Evolutionary conservation across 2,888 invertebrate genomes (phyloP).

Genomic region (Orchesella flavescens): DNA sequence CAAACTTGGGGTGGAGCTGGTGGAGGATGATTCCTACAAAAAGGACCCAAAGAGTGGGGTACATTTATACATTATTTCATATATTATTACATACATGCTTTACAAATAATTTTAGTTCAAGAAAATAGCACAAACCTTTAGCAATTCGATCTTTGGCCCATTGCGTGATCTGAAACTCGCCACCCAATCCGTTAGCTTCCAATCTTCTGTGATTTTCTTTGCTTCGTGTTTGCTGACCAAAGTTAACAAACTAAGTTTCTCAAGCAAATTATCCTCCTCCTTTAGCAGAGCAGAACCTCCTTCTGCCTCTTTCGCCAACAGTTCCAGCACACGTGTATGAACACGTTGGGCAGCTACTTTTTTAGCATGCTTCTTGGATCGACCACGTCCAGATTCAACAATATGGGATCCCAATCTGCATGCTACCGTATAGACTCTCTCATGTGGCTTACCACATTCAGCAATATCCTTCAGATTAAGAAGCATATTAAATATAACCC

Average conservation of each 20-base stretch:
- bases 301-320: conserved; percentile 50
- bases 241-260: conserved; percentile 43
- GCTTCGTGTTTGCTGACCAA: conserved; percentile 53
- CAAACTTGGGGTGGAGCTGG: not conserved
- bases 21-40: not conserved
- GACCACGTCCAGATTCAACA: conserved; percentile 67
- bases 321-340: conserved; percentile 62
- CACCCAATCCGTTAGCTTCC: conserved; percentile 52
- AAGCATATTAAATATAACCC: conserved; percentile 11
- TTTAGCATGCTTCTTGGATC: conserved; percentile 70
- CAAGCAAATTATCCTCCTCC: conserved; percentile 60
- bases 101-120: not conserved
- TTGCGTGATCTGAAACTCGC: conserved; percentile 24
- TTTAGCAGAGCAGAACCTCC: conserved; percentile 20
- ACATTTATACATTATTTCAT: not conserved
- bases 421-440: conserved; percentile 65
- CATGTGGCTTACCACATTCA: conserved; percentile 68
- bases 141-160: conserved; percentile 52
- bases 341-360: conserved; percentile 68
- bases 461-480: conserved; percentile 60
- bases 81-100: not conserved
- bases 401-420: conserved; percentile 66
- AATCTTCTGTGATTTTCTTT: conserved; percentile 46
- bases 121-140: conserved; percentile 41
- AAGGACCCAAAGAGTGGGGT: not conserved